Evolutionary conservation across 2,797 vertebrate genomes (phyloP), one percentile per base, ranked within the genome.

Genomic region (Diplodus sargus): DNA sequence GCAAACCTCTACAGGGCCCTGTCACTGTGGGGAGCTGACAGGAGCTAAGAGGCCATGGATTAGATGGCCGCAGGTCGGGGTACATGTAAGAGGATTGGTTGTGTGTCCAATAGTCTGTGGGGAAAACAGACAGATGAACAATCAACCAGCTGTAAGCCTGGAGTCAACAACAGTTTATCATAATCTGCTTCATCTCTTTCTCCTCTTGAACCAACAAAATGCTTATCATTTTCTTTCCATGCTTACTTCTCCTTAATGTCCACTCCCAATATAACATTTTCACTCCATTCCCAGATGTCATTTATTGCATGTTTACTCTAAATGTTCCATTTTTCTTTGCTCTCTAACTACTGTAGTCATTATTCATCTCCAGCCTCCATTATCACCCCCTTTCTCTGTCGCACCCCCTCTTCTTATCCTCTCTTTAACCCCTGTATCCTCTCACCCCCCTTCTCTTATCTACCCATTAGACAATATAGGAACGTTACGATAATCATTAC

Each of bases 41-140:
- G 75, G 70, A 67, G 79, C 63, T 77, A 60, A 78, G 68, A 85
- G 81, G 66, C 60, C 23, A 22, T 23, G 84, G 87, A 91, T 92
- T 90, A 91, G 70, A 78, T 30, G 66, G 28, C 58, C 2, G 66
- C 76, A 85, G 84, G 84, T 91, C 25, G 56, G 80, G 76, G 81
- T 76, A 60, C 74, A 43, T 82, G 84, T 89, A 93, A 93, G 86
- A 92, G 86, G 92, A 93, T 91, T 91, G 90, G 63, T 84, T 25
- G 7, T 65, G 77, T 77, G 83, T 85, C 84, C 81, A 80, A 53
- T 72, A 64, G 80, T 84, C 77, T 79, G 83, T 62, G 67, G 64
- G 58, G 84, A 54, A 85, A 86, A 87, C 86, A 74, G 70, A 85
- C 83, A 90, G 85, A 88, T 88, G 82, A 87, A 89, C 90, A 89